These are phyloP conservation scores for Sceloporus tristichus DNA, from an alignment of 2,113 vertebrate genomes.

Conservation along the genomic window DNA sequence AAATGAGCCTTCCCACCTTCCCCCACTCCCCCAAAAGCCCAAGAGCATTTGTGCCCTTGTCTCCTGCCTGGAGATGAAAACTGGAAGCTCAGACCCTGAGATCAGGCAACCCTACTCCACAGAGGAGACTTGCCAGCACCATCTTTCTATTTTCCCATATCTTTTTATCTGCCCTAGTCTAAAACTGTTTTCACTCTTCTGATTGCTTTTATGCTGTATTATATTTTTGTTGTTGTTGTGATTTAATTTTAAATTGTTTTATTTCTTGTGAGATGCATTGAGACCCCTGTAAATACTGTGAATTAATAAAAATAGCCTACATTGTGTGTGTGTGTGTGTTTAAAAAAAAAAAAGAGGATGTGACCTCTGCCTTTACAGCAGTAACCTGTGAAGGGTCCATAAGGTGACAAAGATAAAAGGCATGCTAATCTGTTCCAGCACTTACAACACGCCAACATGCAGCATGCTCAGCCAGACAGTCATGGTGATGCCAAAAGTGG, in stretches of 20 bases:
- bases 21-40: too few species aligned
- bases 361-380: background rate
- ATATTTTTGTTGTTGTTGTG: background rate
- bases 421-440: background rate
- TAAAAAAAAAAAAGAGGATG: too few species aligned
- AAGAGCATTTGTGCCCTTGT: too few species aligned
- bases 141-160: background rate
- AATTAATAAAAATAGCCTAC: background rate
- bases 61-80: too few species aligned
- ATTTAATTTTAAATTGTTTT: background rate
- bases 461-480: constrained; percentile 3
- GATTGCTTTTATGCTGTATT: background rate
- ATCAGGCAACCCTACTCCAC: too few species aligned
- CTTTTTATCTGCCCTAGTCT: background rate
- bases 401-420: background rate
- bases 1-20: too few species aligned
- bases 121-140: background rate
- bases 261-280: background rate
- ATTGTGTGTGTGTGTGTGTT: too few species aligned
- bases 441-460: background rate
- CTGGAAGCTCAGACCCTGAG: too few species aligned
- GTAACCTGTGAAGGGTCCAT: background rate
- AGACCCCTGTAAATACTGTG: background rate
- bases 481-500: background rate
- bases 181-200: background rate